A percentile compares a stretch with the other conserved stretches of the same genome.
phyloP scores from a whole-genome alignment of 2,888 invertebrate genomes.

The Cosmia trapezina region DNA sequence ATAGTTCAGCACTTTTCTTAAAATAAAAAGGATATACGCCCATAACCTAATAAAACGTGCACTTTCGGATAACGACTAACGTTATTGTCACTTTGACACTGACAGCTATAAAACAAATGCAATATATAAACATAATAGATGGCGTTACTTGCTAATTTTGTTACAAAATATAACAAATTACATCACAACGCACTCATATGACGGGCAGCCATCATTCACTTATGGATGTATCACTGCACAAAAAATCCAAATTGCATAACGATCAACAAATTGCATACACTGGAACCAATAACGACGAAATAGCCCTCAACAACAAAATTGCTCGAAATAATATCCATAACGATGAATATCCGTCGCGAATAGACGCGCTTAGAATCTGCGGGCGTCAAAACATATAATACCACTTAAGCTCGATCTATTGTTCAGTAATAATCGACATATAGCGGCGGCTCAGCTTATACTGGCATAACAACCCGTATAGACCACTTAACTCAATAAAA shows the following conservation, averaged over 20 bases:
- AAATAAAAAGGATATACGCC: no score
- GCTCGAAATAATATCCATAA: slow-evolving; percentile 83
- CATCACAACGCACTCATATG: slow-evolving; percentile 47
- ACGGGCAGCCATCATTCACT: slow-evolving; percentile 39
- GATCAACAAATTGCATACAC: slow-evolving; percentile 75
- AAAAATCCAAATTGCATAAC: slow-evolving; percentile 73
- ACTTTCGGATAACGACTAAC: no score
- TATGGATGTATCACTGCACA: slow-evolving; percentile 55
- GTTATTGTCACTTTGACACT: no score
- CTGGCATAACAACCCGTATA: slow-evolving; percentile 82
- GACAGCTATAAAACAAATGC: no score
- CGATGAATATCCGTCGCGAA: slow-evolving; percentile 82
- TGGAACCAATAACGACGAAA: slow-evolving; percentile 70
- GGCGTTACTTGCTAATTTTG: no score
- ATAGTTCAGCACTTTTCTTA: no score
- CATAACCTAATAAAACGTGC: no score
- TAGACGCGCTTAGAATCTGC: slow-evolving; percentile 82
- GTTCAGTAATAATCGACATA: slow-evolving; percentile 44
- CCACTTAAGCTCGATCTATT: slow-evolving; percentile 71
- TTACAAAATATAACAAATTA: no score
- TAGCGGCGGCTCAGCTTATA: slow-evolving; percentile 72
- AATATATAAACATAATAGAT: no score
- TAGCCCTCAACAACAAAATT: slow-evolving; percentile 85
- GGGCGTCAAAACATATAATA: slow-evolving; percentile 75
- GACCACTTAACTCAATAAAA: slow-evolving; percentile 89